Conservation (phyloP, 2,797 vertebrate genomes). For the Triplophysa yarkandensis region DNA sequence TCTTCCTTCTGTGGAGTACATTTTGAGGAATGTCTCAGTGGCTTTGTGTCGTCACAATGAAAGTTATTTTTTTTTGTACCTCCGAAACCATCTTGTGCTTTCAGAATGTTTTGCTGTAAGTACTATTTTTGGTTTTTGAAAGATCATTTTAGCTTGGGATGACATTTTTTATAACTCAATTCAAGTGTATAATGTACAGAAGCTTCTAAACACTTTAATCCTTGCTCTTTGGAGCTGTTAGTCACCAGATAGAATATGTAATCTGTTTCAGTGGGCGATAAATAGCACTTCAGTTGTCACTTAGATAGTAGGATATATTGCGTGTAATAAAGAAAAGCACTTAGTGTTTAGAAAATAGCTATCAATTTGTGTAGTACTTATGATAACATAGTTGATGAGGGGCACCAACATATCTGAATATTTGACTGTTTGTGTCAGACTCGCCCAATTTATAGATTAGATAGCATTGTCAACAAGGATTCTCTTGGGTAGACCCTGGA, state of each 20-base stretch:
- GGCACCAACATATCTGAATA: neutral
- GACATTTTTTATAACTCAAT: too few species aligned
- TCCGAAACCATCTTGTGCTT: too few species aligned
- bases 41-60: too few species aligned
- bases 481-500: neutral
- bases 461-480: slow-evolving; percentile 9
- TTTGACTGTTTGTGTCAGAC: slow-evolving; percentile 11
- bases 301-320: neutral
- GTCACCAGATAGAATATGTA: neutral
- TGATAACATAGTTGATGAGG: slow-evolving; percentile 21
- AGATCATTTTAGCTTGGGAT: too few species aligned
- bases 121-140: too few species aligned
- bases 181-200: slow-evolving; percentile 5
- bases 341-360: neutral
- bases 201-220: neutral
- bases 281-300: slow-evolving; percentile 3
- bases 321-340: slow-evolving; percentile 3
- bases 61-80: too few species aligned
- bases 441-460: slow-evolving; percentile 4
- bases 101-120: too few species aligned
- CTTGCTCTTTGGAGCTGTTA: slow-evolving; percentile 6
- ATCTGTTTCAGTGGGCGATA: slow-evolving; percentile 22
- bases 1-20: too few species aligned
- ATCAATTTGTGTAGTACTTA: slow-evolving; percentile 20
- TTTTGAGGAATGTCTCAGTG: too few species aligned